These are phyloP conservation scores for Theonella swinhoei DNA, from an alignment of 37 sponge, comb jelly and placozoan species.

Conservation along the genomic window DNA sequence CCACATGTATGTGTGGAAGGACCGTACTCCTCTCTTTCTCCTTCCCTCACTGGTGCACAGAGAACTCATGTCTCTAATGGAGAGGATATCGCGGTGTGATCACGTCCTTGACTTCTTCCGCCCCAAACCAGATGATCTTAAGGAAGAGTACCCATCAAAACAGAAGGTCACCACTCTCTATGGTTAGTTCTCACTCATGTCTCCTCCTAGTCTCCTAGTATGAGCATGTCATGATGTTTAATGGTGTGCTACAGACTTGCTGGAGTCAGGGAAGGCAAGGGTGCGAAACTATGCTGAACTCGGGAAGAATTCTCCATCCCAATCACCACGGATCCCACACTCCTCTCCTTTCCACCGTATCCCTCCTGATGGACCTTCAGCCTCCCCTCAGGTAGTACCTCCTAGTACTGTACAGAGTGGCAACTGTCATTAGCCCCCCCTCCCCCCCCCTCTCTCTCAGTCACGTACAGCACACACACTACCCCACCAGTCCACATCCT, in stretches of 20 bases:
- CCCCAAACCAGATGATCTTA: conserved; percentile 50
- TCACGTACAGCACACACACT: conserved; percentile 48
- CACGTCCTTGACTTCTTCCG: conserved; percentile 80
- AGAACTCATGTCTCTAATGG: conserved; percentile 59
- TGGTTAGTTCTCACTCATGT: conserved; percentile 24
- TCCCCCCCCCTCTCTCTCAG: not conserved
- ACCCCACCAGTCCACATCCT: conserved; percentile 26
- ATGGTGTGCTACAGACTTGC: conserved; percentile 26
- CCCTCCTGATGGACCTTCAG: not conserved
- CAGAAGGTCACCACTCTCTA: conserved; percentile 74
- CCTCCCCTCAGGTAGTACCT: not conserved
- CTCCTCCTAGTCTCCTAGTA: no score
- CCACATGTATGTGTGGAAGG: no score
- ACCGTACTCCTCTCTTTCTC: conserved; percentile 33
- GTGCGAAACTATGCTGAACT: conserved; percentile 28
- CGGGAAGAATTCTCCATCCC: conserved; percentile 27
- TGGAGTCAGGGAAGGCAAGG: conserved; percentile 40
- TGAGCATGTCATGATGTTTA: no score
- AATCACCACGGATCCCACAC: conserved; percentile 8
- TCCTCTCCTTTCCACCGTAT: conserved; percentile 19
- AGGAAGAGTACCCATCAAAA: conserved; percentile 50
- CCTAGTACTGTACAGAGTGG: not conserved
- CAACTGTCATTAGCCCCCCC: not conserved
- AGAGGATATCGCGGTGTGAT: conserved; percentile 25
- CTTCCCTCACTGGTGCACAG: conserved; percentile 20